phyloP scores from a whole-genome alignment of 1,140 invertebrate genomes.

The Dendroctonus ponderosae region DNA sequence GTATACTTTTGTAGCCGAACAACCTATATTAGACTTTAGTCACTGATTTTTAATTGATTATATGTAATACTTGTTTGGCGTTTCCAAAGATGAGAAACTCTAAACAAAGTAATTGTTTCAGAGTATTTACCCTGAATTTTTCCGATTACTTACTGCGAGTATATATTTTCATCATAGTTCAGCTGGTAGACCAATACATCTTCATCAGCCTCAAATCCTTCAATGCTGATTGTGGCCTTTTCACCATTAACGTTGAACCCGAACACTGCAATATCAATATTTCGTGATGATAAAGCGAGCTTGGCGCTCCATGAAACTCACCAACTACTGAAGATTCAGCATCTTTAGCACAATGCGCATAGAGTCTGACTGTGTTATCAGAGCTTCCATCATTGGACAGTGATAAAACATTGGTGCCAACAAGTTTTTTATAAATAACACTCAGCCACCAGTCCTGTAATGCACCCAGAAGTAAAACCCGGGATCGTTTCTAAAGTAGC shows the following conservation, averaged over 20 bases:
- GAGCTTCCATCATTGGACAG: constrained; percentile 49
- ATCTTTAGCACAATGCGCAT: constrained; percentile 61
- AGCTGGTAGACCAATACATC: constrained; percentile 4
- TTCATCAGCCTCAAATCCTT: neutral
- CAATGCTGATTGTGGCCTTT: neutral
- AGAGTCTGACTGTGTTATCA: constrained; percentile 55
- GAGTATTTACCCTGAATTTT: neutral
- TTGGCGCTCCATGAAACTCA: neutral
- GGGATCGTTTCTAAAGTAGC: neutral
- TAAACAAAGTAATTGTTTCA: too few species aligned
- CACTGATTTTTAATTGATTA: too few species aligned
- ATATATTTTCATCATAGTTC: neutral
- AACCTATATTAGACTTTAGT: too few species aligned
- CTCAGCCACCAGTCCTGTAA: constrained; percentile 71
- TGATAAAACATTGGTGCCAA: constrained; percentile 64
- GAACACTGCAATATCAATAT: constrained; percentile 11
- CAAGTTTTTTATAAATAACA: constrained; percentile 66
- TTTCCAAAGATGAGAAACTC: neutral
- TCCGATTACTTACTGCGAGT: constrained; percentile 4
- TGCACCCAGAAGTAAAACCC: neutral
- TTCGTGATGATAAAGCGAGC: neutral
- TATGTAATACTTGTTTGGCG: too few species aligned
- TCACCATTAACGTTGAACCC: constrained; percentile 4
- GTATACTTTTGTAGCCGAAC: too few species aligned
- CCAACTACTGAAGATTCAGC: constrained; percentile 5